Evolutionary conservation across 1,140 invertebrate species (phyloP), one percentile per base, ranked within the genome.

Genomic region (Drosophila sucinea): DNA sequence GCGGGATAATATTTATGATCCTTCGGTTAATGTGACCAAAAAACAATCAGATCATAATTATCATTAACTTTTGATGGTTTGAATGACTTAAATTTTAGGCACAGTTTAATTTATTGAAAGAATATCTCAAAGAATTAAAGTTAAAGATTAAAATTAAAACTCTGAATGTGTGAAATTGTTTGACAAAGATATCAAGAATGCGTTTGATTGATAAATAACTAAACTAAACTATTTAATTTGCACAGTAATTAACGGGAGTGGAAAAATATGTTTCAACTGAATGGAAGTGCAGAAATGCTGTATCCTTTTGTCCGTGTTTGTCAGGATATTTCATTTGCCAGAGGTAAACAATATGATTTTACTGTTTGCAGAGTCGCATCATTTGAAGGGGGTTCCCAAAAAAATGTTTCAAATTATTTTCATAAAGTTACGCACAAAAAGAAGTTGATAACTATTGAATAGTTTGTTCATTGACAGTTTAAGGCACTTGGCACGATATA

Each of bases 1-100:
- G 8, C 41, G 4, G 77, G 78, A 51, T 74, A 44, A 4, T 27
- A 29, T 54, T 81, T 78, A n/a, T 29, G 55, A 6, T 3, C 23
- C 0, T n/a, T 30, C 3, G 40, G 60, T 1, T 35, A 67, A 5
- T 58, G 58, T 0, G 78, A 17, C 23, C 58, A 1, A 4, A 86
- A 35, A 6, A 56, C 55, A 17, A 86, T 70, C 35, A 38, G 1
- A 47, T 78, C 65, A n/a, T 58, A 60, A 10, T 72, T 27, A 8
- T 8, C 25, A 8, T 8, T 57, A 1, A 11, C 25, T 23, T 4
- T 3, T n/a, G 35, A 5, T 0, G 65, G 10, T 7, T 35, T 5
- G 44, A 41, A 51, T 0, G 67, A 57, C 17, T 69, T 67, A 17
- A 67, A 74, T 3, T 66, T 78, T 17, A 17, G 1, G 55, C 67